Percentiles rank a stretch among this genome's conserved stretches.
phyloP scores from a whole-genome alignment of 2,888 invertebrate species.

The Dryococelus australis region DNA sequence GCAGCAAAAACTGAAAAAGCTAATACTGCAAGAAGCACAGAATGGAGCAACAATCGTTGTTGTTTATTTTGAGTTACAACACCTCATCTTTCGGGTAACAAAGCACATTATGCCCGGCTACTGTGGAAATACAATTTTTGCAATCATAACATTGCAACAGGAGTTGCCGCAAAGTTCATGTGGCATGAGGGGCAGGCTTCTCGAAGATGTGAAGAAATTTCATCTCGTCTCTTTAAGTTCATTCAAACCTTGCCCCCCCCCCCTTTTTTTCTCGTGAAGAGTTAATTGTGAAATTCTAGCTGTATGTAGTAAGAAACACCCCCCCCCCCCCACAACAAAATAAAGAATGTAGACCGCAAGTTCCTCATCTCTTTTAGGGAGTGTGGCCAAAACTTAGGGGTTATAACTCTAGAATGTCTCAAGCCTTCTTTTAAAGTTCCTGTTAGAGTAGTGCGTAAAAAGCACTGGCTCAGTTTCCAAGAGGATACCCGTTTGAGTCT shows the following conservation, averaged over 20 bases:
- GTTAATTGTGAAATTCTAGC: not conserved
- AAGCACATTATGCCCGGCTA: slow-evolving; percentile 45
- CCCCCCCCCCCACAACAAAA: too few relatives aligned
- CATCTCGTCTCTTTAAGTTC: slow-evolving; percentile 40
- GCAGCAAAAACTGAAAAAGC: too few relatives aligned
- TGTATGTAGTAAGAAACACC: not conserved
- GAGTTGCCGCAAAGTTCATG: slow-evolving; percentile 42
- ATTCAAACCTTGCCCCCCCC: too few relatives aligned
- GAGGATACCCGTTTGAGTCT: not conserved
- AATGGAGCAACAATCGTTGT: too few relatives aligned
- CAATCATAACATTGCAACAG: not conserved
- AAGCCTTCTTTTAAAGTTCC: not conserved
- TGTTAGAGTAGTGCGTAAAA: not conserved
- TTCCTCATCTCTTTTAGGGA: not conserved
- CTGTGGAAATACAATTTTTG: slow-evolving; percentile 48
- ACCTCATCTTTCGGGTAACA: slow-evolving; percentile 43
- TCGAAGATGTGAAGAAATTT: slow-evolving; percentile 46
- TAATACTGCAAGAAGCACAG: too few relatives aligned
- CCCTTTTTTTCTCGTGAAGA: not conserved
- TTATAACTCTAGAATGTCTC: not conserved
- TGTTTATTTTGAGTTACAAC: slow-evolving; percentile 46
- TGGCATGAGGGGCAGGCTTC: slow-evolving; percentile 47
- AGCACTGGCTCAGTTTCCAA: not conserved
- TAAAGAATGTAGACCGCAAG: not conserved
- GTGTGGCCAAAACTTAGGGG: not conserved